Conservation (phyloP, 1,140 invertebrate species). For the Sitobion miscanthi region DNA sequence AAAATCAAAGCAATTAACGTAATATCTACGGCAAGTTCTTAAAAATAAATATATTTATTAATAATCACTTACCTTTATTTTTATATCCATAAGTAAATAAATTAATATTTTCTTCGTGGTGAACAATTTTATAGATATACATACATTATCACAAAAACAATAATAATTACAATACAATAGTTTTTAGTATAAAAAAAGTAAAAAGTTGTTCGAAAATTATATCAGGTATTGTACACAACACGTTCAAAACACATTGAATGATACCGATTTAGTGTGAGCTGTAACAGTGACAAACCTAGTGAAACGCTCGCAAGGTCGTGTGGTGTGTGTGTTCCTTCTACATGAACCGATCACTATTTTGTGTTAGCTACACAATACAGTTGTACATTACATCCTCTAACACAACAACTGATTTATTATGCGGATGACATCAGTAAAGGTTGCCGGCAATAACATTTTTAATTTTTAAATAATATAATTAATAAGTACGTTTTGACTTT, state of each 20-base stretch:
- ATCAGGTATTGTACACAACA: background rate
- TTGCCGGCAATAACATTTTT: background rate
- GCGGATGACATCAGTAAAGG: background rate
- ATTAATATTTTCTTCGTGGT: background rate
- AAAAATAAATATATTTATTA: background rate
- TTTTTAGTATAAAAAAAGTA: background rate
- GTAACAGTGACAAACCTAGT: background rate
- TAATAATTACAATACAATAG: background rate
- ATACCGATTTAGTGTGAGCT: background rate
- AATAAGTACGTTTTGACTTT: background rate
- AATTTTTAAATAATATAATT: background rate
- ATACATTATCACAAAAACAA: background rate
- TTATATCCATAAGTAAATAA: background rate
- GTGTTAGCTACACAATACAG: background rate
- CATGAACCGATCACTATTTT: background rate
- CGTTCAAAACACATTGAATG: background rate
- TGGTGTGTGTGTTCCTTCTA: background rate
- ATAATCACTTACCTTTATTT: background rate
- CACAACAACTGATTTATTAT: background rate
- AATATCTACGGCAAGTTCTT: background rate
- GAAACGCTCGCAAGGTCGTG: slow-evolving; percentile 23
- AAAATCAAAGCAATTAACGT: background rate
- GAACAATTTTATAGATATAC: background rate
- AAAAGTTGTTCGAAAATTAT: background rate
- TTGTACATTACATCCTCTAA: background rate